Evolutionary conservation across 1,140 invertebrate species (phyloP).

Genomic region (Ganaspis sp.): DNA sequence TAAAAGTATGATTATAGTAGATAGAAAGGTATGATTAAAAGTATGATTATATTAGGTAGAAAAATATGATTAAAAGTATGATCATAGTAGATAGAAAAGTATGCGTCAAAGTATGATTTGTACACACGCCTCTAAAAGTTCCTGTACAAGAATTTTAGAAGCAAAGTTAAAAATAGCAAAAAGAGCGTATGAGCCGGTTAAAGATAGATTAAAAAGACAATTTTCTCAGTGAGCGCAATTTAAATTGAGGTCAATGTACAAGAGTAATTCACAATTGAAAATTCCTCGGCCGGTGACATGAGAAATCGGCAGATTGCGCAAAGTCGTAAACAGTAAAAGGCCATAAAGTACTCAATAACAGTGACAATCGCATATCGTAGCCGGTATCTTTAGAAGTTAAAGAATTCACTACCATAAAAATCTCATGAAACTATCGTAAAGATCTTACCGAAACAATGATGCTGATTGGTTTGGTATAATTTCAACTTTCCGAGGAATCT

Average conservation of each 20-base stretch:
- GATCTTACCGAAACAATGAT: constrained; percentile 23
- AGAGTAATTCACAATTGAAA: constrained; percentile 13
- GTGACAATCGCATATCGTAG: constrained; percentile 11
- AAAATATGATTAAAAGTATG: no score
- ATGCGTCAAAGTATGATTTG: no score
- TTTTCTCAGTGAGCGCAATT: background rate
- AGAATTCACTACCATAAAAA: constrained; percentile 6
- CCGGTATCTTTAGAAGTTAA: constrained; percentile 20
- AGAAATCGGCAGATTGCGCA: constrained; percentile 13
- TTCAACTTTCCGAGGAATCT: background rate
- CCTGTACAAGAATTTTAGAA: no score
- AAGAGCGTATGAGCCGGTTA: background rate
- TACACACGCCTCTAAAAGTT: no score
- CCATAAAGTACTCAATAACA: constrained; percentile 27
- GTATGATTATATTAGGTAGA: no score
- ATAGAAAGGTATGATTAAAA: no score
- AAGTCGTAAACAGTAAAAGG: constrained; percentile 3
- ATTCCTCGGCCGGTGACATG: background rate
- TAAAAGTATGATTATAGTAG: no score
- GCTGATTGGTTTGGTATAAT: background rate
- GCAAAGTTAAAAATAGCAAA: background rate
- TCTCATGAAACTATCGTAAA: constrained; percentile 23
- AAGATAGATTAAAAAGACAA: background rate
- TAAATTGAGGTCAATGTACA: constrained; percentile 14
- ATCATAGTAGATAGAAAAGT: no score